Base-by-base conservation (phyloP, 2,888 invertebrate species). In the Thera obeliscata region DNA sequence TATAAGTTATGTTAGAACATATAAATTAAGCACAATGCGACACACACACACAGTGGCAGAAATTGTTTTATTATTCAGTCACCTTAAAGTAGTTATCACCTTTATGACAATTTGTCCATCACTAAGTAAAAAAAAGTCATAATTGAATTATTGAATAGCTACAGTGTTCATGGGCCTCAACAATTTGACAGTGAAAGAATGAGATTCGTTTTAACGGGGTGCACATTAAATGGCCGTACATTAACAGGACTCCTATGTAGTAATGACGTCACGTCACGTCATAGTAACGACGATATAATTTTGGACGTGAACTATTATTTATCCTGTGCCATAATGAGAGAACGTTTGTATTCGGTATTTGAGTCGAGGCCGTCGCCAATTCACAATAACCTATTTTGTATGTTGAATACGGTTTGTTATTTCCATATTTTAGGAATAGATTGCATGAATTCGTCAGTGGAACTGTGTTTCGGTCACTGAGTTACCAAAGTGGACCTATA, bases 351-450 rank as follows among this genome's bases (percentile, higher is more conserved):
- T 69, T 67, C 70, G 68, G 61, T 60, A 67, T 72, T 74, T 72
- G 71, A 72, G 73, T 71, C 67, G 67, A 69, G 69, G 66, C 58
- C 73, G 74, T 70, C 56, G 55, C 70, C 68, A 68, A 69, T 70
- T 69, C 69, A 66, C 74, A 70, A 75, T 71, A 72, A 69, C 62
- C 66, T 69, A 68, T 69, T 69, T 59, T 50, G 58, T 67, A 65
- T 62, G 64, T 58, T 64, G 69, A 72, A 71, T 65, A 56, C 61
- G 60, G 60, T 60, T 67, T 61, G 55, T 68, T 57, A 71, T 71
- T 73, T 68, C 62, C 66, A 71, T 71, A 68, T 68, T 71, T 69
- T 63, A 59, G 66, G 61, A 63, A 57, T 68, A 64, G 62, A 64
- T 70, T 66, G 68, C 58, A 49, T 50, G 61, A 68, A 61, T 64